phyloP scores from a whole-genome alignment of 2,113 vertebrate species.

The Verasper variegatus region DNA sequence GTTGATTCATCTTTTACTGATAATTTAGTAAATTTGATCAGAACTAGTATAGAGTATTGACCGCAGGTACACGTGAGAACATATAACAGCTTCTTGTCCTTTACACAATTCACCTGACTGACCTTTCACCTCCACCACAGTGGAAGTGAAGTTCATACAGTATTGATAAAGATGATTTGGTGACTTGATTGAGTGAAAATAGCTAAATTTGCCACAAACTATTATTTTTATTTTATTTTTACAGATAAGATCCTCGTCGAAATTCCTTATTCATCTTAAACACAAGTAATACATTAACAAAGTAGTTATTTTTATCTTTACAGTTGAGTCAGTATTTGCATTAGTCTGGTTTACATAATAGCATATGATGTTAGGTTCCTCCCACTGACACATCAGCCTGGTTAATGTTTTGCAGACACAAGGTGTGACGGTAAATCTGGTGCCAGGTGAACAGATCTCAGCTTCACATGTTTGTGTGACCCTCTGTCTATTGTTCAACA shows the following conservation, averaged over 20 bases:
- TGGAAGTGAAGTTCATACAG: not conserved
- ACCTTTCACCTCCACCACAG: not conserved
- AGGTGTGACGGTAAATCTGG: slow-evolving; percentile 12
- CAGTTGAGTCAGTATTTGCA: not conserved
- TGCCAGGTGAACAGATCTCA: slow-evolving; percentile 24
- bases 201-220: not conserved
- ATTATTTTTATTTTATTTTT: too few relatives aligned
- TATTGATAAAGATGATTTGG: not conserved
- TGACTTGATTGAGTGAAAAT: not conserved
- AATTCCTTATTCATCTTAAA: not conserved
- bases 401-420: slow-evolving; percentile 58
- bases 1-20: too few relatives aligned
- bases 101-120: not conserved
- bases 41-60: not conserved
- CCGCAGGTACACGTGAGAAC: not conserved
- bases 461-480: not conserved
- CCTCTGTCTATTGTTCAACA: not conserved
- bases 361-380: slow-evolving; percentile 10
- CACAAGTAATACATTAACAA: not conserved
- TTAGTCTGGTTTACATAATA: slow-evolving; percentile 2
- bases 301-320: not conserved
- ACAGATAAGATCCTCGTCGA: not conserved
- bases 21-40: too few relatives aligned
- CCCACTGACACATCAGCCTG: slow-evolving; percentile 23
- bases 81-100: too few relatives aligned